Evolutionary conservation across 1,140 invertebrate genomes (phyloP), one percentile per base, ranked within the genome.

Genomic region (Drosophila yakuba): DNA sequence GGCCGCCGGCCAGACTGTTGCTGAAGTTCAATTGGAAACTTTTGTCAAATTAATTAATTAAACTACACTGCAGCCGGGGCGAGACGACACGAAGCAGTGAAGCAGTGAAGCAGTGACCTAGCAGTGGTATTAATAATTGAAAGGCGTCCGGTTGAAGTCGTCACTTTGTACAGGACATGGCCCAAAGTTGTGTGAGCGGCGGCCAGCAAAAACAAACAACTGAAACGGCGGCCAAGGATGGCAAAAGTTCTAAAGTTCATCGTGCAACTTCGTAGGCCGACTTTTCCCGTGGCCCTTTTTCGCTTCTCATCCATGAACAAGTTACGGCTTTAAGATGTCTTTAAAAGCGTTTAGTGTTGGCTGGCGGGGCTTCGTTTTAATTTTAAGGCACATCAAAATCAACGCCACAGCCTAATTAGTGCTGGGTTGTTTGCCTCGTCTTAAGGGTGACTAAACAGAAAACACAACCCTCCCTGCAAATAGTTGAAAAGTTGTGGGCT

Each of bases 1-100:
- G 23, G 28, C 59, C 35, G 28, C 35, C 12, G 12, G 55, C 15
- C 43, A 32, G 43, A 72, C 52, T 72, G 38, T 51, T 38, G 35
- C 50, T 62, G 54, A 76, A 76, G 60, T 89, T 80, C 76, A 80
- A 83, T 83, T 77, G 72, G 78, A 89, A 88, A 88, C 76, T 88
- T 85, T 80, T 84, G 83, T 84, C 80, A 89, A 88, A 88, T 88
- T 89, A 88, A 88, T 88, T 88, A 88, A 88, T 88, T 89, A 88
- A 88, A 89, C 85, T 89, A 88, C 75, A 63, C 74, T 73, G 43
- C 55, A 82, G 59, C 55, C 57, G 36, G 36, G 32, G 38, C 59
- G 32, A 17, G 20, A 20, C 55, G 38, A 35, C 20, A n/a, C 54
- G 15, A 14, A 51, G 56, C 43, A 45, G 20, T n/a, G 69, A 14